Evolutionary conservation across 2,888 invertebrate genomes (phyloP).

Genomic region (Baccha elongata): DNA sequence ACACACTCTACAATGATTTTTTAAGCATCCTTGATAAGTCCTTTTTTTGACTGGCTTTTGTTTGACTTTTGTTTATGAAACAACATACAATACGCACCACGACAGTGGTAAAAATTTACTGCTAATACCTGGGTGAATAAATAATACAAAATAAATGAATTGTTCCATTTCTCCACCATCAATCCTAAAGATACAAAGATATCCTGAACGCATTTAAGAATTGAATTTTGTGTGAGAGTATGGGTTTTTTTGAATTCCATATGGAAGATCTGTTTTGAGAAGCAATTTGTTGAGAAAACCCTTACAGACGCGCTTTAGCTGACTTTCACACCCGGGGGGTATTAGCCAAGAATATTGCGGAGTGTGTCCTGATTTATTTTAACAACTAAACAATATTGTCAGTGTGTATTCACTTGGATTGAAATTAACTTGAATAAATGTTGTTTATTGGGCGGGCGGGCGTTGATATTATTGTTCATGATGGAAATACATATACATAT

Average conservation of each 20-base stretch:
- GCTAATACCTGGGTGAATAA: slow-evolving; percentile 64
- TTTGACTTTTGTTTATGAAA: slow-evolving; percentile 63
- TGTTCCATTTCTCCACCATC: slow-evolving; percentile 3
- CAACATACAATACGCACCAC: slow-evolving; percentile 12
- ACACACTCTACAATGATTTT: slow-evolving; percentile 66
- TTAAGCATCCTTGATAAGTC: slow-evolving; percentile 59
- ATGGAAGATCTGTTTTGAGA: slow-evolving; percentile 38
- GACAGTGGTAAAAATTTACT: slow-evolving; percentile 47
- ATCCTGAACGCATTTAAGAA: slow-evolving; percentile 24
- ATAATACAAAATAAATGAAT: slow-evolving; percentile 58
- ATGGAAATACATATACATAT: too few relatives aligned
- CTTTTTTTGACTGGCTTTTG: slow-evolving; percentile 47
- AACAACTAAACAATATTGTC: slow-evolving; percentile 74
- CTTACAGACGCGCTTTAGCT: slow-evolving; percentile 14
- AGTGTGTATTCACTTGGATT: slow-evolving; percentile 73
- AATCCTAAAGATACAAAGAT: slow-evolving; percentile 12
- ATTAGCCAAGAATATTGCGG: slow-evolving; percentile 70
- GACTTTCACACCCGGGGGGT: slow-evolving; percentile 74
- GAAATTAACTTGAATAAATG: slow-evolving; percentile 70
- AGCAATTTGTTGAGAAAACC: slow-evolving; percentile 65
- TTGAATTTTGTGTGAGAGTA: slow-evolving; percentile 33
- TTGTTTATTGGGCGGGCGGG: slow-evolving; percentile 67
- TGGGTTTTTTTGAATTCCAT: slow-evolving; percentile 12
- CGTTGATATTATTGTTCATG: slow-evolving; percentile 44
- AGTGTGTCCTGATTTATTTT: slow-evolving; percentile 73